Evolutionary conservation across 2,113 vertebrate genomes (phyloP).

Genomic region (Ascaphus truei): DNA sequence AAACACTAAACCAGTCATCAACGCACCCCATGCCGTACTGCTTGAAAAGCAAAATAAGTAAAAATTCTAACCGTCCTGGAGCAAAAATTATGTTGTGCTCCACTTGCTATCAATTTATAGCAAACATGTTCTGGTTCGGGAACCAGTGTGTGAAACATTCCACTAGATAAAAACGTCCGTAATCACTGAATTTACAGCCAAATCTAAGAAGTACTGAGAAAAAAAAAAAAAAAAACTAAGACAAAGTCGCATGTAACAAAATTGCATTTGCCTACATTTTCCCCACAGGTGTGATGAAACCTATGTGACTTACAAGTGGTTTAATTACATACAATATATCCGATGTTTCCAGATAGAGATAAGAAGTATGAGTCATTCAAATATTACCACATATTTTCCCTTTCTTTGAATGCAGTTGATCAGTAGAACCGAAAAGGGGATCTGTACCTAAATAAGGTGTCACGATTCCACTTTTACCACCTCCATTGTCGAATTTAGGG

Average conservation of each 20-base stretch:
- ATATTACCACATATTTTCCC: conserved; percentile 43
- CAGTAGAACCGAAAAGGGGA: neutral
- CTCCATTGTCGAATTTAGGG: neutral
- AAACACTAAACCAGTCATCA: too few relatives aligned
- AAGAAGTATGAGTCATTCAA: conserved; percentile 52
- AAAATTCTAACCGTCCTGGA: too few relatives aligned
- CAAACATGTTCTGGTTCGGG: too few relatives aligned
- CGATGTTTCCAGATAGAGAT: conserved; percentile 45
- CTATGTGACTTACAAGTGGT: conserved; percentile 39
- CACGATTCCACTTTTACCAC: neutral
- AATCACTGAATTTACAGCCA: too few relatives aligned
- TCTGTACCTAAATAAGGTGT: neutral
- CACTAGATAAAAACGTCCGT: too few relatives aligned
- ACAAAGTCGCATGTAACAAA: conserved; percentile 36
- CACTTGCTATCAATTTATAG: too few relatives aligned
- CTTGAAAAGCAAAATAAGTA: too few relatives aligned
- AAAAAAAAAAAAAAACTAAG: neutral
- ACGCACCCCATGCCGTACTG: too few relatives aligned
- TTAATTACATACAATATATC: conserved; percentile 45
- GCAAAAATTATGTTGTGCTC: too few relatives aligned
- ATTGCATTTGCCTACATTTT: conserved; percentile 42
- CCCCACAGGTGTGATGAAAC: conserved; percentile 46
- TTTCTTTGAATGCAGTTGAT: conserved; percentile 41
- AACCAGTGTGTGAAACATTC: too few relatives aligned
- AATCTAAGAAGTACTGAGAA: too few relatives aligned